Conservation (phyloP, 1,140 invertebrate genomes). For the Heliconius melpomene region DNA sequence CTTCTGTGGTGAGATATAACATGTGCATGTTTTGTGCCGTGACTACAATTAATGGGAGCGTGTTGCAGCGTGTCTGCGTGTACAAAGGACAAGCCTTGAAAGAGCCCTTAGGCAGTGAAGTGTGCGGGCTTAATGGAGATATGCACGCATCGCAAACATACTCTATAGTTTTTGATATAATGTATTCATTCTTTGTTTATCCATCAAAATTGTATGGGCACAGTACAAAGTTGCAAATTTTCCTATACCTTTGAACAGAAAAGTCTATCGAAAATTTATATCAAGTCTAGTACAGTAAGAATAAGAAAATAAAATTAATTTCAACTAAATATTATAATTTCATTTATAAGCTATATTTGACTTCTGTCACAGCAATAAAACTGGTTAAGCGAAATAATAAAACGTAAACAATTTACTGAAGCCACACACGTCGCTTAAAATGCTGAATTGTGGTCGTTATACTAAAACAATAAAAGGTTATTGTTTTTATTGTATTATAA, state of each 20-base stretch:
- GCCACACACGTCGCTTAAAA: constrained; percentile 42
- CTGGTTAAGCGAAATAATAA: constrained; percentile 28
- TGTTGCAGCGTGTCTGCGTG: constrained; percentile 44
- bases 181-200: constrained; percentile 13
- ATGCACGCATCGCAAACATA: constrained; percentile 38
- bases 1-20: constrained; percentile 39
- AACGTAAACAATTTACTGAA: constrained; percentile 33
- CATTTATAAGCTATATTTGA: constrained; percentile 11
- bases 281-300: neutral
- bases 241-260: neutral
- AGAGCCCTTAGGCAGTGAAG: constrained; percentile 47
- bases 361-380: constrained; percentile 29
- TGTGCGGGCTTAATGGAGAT: constrained; percentile 47
- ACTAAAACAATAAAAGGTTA: constrained; percentile 48
- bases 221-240: neutral
- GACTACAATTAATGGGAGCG: constrained; percentile 48
- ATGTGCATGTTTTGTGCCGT: constrained; percentile 44
- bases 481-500: constrained; percentile 49
- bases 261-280: neutral
- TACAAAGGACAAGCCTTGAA: constrained; percentile 47
- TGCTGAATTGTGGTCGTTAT: constrained; percentile 38
- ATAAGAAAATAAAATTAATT: neutral
- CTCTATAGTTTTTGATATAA: constrained; percentile 27
- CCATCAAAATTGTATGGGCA: neutral
- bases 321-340: neutral